These are phyloP conservation scores for Dynastes maya DNA, from an alignment of 2,888 invertebrate genomes.

Conservation along the genomic window DNA sequence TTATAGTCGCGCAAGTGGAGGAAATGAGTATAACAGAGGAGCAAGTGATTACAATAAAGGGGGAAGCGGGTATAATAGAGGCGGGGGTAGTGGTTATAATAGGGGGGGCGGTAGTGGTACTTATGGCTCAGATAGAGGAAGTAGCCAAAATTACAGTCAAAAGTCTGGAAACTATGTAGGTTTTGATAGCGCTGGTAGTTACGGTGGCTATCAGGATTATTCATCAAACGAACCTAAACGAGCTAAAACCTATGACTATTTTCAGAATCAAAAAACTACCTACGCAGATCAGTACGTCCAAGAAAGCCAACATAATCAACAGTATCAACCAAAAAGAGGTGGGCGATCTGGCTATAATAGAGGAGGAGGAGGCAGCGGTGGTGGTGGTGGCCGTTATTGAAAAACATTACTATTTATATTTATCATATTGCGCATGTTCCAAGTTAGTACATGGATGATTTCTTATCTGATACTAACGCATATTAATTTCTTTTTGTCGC, in stretches of 20 bases:
- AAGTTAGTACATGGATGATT: constrained; percentile 13
- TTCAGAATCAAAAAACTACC: constrained; percentile 66
- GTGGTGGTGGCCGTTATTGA: constrained; percentile 52
- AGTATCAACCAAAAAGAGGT: constrained; percentile 63
- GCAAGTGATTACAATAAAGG: constrained; percentile 52
- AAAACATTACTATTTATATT: constrained; percentile 37
- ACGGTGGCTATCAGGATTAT: constrained; percentile 59
- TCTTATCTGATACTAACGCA: constrained; percentile 14
- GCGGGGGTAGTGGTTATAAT: constrained; percentile 54
- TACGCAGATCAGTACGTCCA: constrained; percentile 70
- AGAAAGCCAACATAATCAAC: constrained; percentile 68
- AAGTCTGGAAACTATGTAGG: constrained; percentile 58
- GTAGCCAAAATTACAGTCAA: constrained; percentile 54
- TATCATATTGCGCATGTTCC: background rate
- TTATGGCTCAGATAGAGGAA: constrained; percentile 60
- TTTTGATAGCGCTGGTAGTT: constrained; percentile 64
- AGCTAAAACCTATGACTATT: constrained; percentile 68
- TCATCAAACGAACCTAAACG: constrained; percentile 65
- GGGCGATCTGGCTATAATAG: constrained; percentile 68
- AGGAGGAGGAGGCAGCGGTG: constrained; percentile 57
- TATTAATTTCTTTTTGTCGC: constrained; percentile 17
- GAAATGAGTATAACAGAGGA: constrained; percentile 46
- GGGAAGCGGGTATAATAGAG: constrained; percentile 57
- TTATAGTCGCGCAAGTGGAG: constrained; percentile 36
- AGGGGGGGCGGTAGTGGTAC: constrained; percentile 58